Evolutionary conservation across 2,797 vertebrate species (phyloP), one percentile per base, ranked within the genome.

Genomic region (Lithobates pipiens): DNA sequence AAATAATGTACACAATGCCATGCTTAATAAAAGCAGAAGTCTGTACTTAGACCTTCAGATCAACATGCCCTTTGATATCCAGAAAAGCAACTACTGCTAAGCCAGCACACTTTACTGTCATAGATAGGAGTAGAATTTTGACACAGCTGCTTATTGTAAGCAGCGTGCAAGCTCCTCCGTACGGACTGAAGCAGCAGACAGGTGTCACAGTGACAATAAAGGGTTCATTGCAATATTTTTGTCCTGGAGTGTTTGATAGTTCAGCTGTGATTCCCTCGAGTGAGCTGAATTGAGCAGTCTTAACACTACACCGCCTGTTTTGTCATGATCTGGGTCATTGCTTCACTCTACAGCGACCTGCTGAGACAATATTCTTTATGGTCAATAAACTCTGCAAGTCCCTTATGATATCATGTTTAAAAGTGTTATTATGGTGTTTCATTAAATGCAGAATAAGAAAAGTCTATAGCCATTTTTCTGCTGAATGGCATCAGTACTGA

Each of bases 311-410:
- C 68, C 42, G 57, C 42, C 42, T 70, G 65, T 76, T 57, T 70
- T 70, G 42, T 81, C 50, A 86, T 80, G 78, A 76, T 76, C 65
- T 81, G 84, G 84, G 84, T 81, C 84, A 86, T 81, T 86, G 84
- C 77, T 39, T 81, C 75, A 39, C 34, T 75, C 21, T 57, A 8
- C 72, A 50, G 44, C 36, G 27, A 81, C 77, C 78, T 76, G 65
- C 84, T 70, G 84, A 86, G 72, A 81, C 71, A 46, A 80, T 80
- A 80, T 75, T 85, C 61, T 80, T 80, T 85, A 80, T 80, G 84
- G 77, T 61, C 84, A 85, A 85, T 85, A 85, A 85, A 85, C 61
- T 76, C 63, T 68, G 63, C 84, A 70, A 57, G 42, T 85, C 84
- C 77, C 84, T 69, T 70, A 76, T 85, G 84, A 80, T 80, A 85